Evolutionary conservation across 1,140 invertebrate genomes (phyloP).

Genomic region (Saxidomus purpurata): DNA sequence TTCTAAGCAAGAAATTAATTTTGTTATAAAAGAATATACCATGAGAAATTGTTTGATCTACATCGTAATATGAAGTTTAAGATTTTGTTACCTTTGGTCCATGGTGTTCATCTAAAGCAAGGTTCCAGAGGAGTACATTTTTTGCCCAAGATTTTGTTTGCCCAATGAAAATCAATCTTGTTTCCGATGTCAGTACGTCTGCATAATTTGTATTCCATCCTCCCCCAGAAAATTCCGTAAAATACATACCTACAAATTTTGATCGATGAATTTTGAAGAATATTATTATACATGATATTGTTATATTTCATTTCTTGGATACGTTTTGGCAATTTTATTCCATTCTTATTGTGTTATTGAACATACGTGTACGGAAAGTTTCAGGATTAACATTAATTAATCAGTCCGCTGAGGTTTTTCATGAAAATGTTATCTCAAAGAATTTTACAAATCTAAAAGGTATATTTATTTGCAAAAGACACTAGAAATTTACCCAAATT

Average conservation of each 20-base stretch:
- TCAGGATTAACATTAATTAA: too few relatives aligned
- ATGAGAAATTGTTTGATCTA: background rate
- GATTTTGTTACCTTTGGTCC: conserved; percentile 61
- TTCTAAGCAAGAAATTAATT: too few relatives aligned
- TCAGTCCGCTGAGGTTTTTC: too few relatives aligned
- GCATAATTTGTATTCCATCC: conserved; percentile 62
- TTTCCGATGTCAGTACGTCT: conserved; percentile 61
- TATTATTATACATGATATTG: too few relatives aligned
- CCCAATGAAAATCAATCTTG: conserved; percentile 71
- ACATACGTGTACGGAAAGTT: too few relatives aligned
- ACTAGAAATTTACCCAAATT: conserved; percentile 65
- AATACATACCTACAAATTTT: conserved; percentile 64
- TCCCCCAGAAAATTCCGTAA: conserved; percentile 75
- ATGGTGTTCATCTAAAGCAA: conserved; percentile 74
- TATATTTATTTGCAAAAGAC: too few relatives aligned
- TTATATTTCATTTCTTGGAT: background rate
- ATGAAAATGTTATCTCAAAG: too few relatives aligned
- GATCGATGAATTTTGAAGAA: too few relatives aligned
- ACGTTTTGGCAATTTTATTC: background rate
- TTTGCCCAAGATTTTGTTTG: conserved; percentile 72
- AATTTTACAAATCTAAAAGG: too few relatives aligned
- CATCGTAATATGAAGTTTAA: background rate
- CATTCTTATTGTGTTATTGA: too few relatives aligned
- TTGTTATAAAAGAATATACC: background rate
- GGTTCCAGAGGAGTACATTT: conserved; percentile 75